These are phyloP conservation scores for Caenorhabditis macrosperma DNA, from an alignment of 2,888 invertebrate genomes.

Conservation along the genomic window DNA sequence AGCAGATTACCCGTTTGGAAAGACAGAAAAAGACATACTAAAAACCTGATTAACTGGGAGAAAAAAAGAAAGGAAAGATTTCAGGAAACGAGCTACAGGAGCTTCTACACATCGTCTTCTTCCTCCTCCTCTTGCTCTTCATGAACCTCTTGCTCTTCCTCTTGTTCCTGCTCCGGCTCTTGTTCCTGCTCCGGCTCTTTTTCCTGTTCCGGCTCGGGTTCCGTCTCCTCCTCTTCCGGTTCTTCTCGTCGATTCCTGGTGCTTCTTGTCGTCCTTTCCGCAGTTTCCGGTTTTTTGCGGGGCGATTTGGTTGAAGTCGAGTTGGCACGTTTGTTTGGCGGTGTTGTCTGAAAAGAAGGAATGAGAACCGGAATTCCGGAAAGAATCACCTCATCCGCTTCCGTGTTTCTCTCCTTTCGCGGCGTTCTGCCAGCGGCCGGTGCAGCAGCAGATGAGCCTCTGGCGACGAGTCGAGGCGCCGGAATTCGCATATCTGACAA, in stretches of 20 bases:
- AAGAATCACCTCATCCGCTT: constrained; percentile 14
- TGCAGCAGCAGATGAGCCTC: not conserved
- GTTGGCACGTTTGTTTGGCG: not conserved
- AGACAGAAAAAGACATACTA: not conserved
- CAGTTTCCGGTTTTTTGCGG: not conserved
- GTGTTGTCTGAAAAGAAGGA: constrained; percentile 22
- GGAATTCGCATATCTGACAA: constrained; percentile 22
- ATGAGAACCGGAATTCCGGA: not conserved
- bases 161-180: no score
- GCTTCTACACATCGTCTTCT: no score
- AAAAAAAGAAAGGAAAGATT: no score
- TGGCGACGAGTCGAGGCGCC: constrained; percentile 10
- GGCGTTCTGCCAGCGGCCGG: not conserved
- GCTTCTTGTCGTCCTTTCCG: not conserved
- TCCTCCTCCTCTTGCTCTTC: no score
- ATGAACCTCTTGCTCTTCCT: no score
- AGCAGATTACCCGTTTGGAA: no score
- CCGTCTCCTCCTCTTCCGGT: no score
- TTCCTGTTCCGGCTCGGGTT: no score
- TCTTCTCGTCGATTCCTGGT: no score
- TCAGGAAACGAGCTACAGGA: no score
- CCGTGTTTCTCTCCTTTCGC: constrained; percentile 12
- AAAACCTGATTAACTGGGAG: not conserved
- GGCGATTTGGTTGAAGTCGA: not conserved
- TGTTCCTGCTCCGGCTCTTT: no score